Conservation (phyloP, 2,113 vertebrate genomes). For the Brachypodius melanocephalos region DNA sequence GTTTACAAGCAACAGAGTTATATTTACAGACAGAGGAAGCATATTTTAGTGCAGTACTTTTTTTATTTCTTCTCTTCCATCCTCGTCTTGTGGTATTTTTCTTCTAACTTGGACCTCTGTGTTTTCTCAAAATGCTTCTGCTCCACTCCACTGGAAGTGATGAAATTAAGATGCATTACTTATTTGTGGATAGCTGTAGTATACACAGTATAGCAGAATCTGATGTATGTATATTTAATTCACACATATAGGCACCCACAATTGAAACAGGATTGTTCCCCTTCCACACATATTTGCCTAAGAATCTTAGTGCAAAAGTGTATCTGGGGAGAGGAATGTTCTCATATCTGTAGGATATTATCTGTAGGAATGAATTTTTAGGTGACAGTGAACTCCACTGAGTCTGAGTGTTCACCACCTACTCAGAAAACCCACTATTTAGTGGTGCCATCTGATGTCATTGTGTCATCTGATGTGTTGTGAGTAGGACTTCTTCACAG, state of each 20-base stretch:
- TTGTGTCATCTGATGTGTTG: not conserved
- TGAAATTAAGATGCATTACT: not conserved
- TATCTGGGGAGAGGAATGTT: not conserved
- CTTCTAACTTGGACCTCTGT: not conserved
- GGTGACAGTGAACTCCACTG: not conserved
- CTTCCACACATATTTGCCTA: not conserved
- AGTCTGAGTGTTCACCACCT: not conserved
- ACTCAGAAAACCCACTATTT: not conserved
- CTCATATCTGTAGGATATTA: not conserved
- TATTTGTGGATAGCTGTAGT: not conserved
- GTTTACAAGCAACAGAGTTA: conserved; percentile 1
- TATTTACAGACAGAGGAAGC: conserved; percentile 4
- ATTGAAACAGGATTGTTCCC: not conserved
- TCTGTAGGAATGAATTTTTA: not conserved
- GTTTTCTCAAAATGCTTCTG: not conserved
- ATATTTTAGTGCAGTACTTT: not conserved
- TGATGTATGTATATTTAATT: not conserved
- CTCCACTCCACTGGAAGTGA: not conserved
- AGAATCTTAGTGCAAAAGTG: not conserved
- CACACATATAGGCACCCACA: not conserved
- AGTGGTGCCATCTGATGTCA: not conserved
- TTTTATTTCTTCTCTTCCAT: not conserved
- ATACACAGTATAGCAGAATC: not conserved
- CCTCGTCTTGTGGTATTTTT: not conserved
- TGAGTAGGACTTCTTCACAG: not conserved